Conservation (phyloP, 2,797 vertebrate species). For the Psittacula echo region DNA sequence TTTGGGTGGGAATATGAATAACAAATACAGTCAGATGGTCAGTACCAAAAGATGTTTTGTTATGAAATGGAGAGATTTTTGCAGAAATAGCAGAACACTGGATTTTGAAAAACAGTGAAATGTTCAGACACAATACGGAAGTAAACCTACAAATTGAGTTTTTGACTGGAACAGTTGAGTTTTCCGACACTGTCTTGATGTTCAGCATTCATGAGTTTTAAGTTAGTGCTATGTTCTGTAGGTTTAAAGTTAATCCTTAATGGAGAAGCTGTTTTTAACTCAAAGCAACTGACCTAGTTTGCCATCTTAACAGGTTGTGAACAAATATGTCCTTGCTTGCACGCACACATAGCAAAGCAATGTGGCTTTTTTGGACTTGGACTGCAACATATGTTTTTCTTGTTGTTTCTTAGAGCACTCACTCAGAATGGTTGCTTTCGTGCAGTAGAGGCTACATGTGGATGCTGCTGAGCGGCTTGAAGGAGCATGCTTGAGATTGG, state of each 20-base stretch:
- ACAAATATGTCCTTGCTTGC: background rate
- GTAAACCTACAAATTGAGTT: background rate
- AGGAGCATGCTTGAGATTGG: background rate
- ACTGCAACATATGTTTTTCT: background rate
- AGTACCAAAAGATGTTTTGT: background rate
- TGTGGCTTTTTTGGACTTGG: slow-evolving; percentile 13
- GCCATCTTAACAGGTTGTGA: background rate
- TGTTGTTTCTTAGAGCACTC: slow-evolving; percentile 6
- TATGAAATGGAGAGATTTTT: background rate
- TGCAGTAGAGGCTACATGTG: slow-evolving; percentile 43
- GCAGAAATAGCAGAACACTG: background rate
- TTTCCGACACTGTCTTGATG: background rate
- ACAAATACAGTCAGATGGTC: background rate
- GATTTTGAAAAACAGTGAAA: background rate
- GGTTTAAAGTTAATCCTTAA: background rate
- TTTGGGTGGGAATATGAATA: background rate
- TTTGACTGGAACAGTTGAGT: background rate
- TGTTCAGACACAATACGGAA: background rate
- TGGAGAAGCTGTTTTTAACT: background rate
- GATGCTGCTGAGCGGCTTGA: background rate
- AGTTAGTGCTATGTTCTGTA: background rate
- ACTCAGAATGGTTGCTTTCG: background rate
- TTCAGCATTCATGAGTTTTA: rapidly evolving
- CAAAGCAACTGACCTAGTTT: background rate
- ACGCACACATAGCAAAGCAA: background rate